These are phyloP conservation scores for Pseudorectes ferrugineus DNA, from an alignment of 2,113 vertebrate species.

Conservation along the genomic window DNA sequence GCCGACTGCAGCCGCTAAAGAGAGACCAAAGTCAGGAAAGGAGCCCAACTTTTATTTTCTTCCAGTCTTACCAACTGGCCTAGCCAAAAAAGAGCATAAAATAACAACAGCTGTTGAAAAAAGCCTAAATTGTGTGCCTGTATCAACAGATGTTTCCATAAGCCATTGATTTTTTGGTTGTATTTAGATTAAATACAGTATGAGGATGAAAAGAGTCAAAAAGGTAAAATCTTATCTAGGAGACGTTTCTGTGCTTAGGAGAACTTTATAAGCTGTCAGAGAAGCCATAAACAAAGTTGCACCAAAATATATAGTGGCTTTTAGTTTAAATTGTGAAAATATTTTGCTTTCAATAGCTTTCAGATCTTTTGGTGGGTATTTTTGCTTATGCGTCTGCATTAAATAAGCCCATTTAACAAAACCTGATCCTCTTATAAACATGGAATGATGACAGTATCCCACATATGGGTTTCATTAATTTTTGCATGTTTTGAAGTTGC, in stretches of 20 bases:
- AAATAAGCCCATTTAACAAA: constrained; percentile 60
- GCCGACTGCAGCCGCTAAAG: rapidly evolving
- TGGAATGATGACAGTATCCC: constrained; percentile 59
- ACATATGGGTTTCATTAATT: constrained; percentile 58
- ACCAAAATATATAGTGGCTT: constrained; percentile 3
- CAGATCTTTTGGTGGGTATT: constrained; percentile 44
- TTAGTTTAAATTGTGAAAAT: constrained; percentile 17
- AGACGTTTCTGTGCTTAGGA: background rate
- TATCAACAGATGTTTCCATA: constrained; percentile 9
- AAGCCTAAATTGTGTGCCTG: background rate
- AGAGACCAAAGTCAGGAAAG: background rate
- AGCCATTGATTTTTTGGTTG: background rate
- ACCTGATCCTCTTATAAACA: constrained; percentile 62
- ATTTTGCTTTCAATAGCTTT: constrained; percentile 42
- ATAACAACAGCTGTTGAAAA: constrained; percentile 34
- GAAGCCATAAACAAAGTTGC: constrained; percentile 37
- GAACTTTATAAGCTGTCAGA: constrained; percentile 17
- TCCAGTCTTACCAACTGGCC: background rate
- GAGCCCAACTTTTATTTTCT: background rate
- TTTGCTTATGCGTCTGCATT: constrained; percentile 49
- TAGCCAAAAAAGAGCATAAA: background rate
- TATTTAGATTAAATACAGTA: background rate
- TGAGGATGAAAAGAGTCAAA: background rate
- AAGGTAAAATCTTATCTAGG: background rate
- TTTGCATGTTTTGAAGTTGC: constrained; percentile 52